A percentile compares a stretch with the other conserved stretches of the same genome.
Evolutionary conservation across 1,140 invertebrate species (phyloP).

Genomic region (Bradynema listronoti): DNA sequence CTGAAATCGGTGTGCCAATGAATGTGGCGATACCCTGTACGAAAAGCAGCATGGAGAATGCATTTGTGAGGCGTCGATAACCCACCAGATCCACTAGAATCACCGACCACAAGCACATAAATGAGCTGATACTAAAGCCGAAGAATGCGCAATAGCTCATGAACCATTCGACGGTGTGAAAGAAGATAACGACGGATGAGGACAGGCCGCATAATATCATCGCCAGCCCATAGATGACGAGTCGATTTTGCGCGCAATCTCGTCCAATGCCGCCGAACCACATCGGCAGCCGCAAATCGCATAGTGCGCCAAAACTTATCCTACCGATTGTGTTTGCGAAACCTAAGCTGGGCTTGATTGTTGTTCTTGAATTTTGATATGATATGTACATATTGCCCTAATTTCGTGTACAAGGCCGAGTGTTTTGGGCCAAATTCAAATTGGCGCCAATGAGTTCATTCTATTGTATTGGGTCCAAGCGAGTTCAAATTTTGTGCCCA

Average conservation of each 20-base stretch:
- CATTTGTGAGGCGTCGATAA: slow-evolving; percentile 87
- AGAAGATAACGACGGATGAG: slow-evolving; percentile 72
- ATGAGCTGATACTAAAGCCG: slow-evolving; percentile 75
- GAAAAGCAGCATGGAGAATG: slow-evolving; percentile 85
- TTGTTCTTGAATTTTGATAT: no score
- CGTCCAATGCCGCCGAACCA: no score
- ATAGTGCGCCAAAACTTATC: slow-evolving; percentile 62
- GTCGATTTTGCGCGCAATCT: slow-evolving; percentile 68
- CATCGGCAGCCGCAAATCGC: slow-evolving; percentile 72
- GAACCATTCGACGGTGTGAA: slow-evolving; percentile 75
- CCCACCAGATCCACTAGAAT: slow-evolving; percentile 86
- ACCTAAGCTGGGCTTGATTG: no score
- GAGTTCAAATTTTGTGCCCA: no score
- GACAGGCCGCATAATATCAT: slow-evolving; percentile 69
- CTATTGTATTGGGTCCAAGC: no score
- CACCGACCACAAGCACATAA: slow-evolving; percentile 89
- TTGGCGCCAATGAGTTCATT: no score
- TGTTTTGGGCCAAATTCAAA: no score
- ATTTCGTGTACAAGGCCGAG: no score
- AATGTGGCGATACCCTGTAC: slow-evolving; percentile 86
- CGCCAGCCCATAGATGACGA: slow-evolving; percentile 66
- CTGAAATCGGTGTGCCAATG: slow-evolving; percentile 67
- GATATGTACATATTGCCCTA: no score
- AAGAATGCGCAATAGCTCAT: slow-evolving; percentile 71
- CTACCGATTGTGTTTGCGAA: slow-evolving; percentile 67